phyloP scores from a whole-genome alignment of 1,140 invertebrate genomes.

The Microplitis mediator region DNA sequence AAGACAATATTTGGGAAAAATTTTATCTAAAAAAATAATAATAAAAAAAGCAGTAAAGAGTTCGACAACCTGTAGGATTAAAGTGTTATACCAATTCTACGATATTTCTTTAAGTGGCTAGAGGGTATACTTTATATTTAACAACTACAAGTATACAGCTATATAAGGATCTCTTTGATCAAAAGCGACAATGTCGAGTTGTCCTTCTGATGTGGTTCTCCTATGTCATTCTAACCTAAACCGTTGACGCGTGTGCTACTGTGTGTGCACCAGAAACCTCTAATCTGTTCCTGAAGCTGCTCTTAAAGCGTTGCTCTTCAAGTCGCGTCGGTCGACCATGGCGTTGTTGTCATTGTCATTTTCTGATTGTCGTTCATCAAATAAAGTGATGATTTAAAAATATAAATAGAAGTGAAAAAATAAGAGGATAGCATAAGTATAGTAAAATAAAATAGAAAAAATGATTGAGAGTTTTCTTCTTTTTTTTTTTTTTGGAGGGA shows the following conservation, averaged over 20 bases:
- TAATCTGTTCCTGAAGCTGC: neutral
- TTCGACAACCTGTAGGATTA: too few species aligned
- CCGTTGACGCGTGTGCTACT: constrained; percentile 11
- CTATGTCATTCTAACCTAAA: neutral
- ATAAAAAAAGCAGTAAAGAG: too few species aligned
- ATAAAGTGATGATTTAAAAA: too few species aligned
- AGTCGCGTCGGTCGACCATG: constrained; percentile 10
- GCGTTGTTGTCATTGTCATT: constrained; percentile 13
- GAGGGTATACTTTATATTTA: neutral
- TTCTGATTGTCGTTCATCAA: neutral
- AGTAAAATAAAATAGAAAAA: too few species aligned
- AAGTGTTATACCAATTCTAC: too few species aligned
- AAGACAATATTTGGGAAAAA: too few species aligned
- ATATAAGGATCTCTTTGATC: neutral
- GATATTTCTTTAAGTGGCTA: neutral
- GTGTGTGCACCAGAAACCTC: constrained; percentile 7
- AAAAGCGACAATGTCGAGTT: constrained; percentile 5
- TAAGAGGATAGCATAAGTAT: too few species aligned
- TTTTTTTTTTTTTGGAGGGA: too few species aligned
- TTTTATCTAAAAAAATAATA: too few species aligned
- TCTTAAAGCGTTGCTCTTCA: neutral
- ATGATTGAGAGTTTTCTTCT: too few species aligned
- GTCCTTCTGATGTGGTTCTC: neutral
- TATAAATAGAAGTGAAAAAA: too few species aligned
- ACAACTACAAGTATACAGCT: too few species aligned